Evolutionary conservation across 2,113 vertebrate species (phyloP).

Genomic region (Chauna torquata): DNA sequence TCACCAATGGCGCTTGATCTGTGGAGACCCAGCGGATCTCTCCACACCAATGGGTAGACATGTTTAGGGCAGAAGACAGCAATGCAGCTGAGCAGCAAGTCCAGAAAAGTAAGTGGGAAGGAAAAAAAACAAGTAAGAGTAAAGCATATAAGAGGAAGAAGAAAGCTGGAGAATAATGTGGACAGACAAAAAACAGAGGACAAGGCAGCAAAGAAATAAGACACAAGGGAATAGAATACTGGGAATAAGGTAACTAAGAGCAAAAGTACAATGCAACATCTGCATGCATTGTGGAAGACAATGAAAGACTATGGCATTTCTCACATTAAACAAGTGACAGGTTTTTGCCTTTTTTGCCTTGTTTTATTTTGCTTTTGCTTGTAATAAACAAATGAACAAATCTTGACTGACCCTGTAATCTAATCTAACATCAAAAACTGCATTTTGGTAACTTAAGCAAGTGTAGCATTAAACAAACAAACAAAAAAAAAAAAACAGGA

Average conservation of each 20-base stretch:
- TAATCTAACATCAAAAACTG: background rate
- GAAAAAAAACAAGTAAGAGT: background rate
- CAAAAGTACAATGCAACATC: background rate
- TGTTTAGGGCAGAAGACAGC: fast-evolving
- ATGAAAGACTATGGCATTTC: background rate
- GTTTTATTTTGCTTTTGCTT: background rate
- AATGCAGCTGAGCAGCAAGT: background rate
- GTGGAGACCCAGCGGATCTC: background rate
- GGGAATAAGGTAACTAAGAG: background rate
- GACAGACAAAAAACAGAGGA: background rate
- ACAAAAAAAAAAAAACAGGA: background rate
- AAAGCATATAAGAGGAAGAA: background rate
- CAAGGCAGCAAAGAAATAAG: background rate
- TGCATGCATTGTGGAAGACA: background rate
- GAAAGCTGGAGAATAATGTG: background rate
- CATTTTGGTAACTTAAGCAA: background rate
- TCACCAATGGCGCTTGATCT: background rate
- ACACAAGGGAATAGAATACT: background rate
- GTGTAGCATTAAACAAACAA: background rate
- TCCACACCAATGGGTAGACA: background rate
- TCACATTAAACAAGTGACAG: background rate
- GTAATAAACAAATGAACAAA: background rate
- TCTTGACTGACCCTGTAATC: background rate
- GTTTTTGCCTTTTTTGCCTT: background rate
- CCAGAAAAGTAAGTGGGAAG: background rate